Evolutionary conservation across 2,797 vertebrate genomes (phyloP).

Genomic region (Falco novaeseelandiae): DNA sequence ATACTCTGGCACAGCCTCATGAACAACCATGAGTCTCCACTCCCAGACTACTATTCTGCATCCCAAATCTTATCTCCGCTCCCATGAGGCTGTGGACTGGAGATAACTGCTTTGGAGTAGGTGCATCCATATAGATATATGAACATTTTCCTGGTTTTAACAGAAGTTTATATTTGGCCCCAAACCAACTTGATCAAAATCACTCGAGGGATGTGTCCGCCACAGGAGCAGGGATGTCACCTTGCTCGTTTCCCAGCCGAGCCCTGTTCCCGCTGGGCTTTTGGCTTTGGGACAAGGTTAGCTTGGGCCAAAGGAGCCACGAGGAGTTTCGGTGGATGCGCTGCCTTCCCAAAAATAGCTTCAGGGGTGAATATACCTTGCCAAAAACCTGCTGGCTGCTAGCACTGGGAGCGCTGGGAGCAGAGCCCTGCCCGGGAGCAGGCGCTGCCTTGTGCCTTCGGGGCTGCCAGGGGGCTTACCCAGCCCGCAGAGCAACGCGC

Average conservation of each 20-base stretch:
- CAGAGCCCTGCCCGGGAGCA: fast-evolving
- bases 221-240: background rate
- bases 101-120: background rate
- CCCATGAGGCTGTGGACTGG: fast-evolving
- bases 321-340: background rate
- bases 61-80: background rate
- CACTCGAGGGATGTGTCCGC: background rate
- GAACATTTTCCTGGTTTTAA: background rate
- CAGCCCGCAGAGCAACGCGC: too few relatives aligned
- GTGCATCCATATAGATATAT: fast-evolving
- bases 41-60: background rate
- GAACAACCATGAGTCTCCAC: background rate
- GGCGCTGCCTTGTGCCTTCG: too few relatives aligned
- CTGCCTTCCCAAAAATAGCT: background rate
- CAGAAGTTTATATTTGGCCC: background rate
- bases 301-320: background rate
- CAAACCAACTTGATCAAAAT: background rate
- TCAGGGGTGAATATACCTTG: background rate
- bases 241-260: background rate
- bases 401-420: fast-evolving
- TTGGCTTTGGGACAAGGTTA: background rate
- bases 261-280: background rate
- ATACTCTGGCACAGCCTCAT: background rate
- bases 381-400: background rate
- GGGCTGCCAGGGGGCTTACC: too few relatives aligned